Evolutionary conservation across 2,113 vertebrate species (phyloP).

Genomic region (Archilochus colubris): DNA sequence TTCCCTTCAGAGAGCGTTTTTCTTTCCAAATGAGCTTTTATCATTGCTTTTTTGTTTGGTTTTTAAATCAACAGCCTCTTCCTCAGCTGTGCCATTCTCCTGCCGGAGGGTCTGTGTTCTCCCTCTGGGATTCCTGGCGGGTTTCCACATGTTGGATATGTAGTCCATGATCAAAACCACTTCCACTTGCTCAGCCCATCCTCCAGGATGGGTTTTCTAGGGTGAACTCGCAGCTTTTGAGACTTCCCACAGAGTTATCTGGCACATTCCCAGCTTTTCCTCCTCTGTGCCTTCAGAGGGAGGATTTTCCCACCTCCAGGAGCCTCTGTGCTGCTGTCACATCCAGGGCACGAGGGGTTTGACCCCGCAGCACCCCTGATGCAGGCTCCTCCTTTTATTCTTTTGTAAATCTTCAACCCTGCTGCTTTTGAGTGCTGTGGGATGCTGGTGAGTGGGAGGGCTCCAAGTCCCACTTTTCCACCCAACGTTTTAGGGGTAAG

Average conservation of each 20-base stretch:
- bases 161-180: conserved; percentile 37
- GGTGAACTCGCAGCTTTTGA: neutral
- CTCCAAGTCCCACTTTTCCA: neutral
- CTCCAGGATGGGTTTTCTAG: accelerated
- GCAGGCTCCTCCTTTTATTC: neutral
- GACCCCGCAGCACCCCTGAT: accelerated
- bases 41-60: neutral
- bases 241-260: accelerated
- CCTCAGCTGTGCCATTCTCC: neutral
- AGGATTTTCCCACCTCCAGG: accelerated
- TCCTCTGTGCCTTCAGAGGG: neutral
- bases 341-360: no score
- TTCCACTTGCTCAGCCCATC: accelerated
- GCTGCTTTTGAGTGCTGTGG: accelerated
- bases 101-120: neutral
- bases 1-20: neutral
- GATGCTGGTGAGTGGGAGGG: neutral
- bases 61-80: neutral
- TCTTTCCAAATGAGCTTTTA: neutral
- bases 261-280: accelerated
- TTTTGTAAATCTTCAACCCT: neutral
- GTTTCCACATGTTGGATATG: neutral
- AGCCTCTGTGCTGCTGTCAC: accelerated
- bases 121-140: neutral
- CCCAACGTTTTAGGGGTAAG: neutral